A percentile compares a stretch with the other conserved stretches of the same genome.
These are phyloP conservation scores for Siphonodentalium dalli DNA, from an alignment of 2,888 invertebrate genomes.

Conservation along the genomic window DNA sequence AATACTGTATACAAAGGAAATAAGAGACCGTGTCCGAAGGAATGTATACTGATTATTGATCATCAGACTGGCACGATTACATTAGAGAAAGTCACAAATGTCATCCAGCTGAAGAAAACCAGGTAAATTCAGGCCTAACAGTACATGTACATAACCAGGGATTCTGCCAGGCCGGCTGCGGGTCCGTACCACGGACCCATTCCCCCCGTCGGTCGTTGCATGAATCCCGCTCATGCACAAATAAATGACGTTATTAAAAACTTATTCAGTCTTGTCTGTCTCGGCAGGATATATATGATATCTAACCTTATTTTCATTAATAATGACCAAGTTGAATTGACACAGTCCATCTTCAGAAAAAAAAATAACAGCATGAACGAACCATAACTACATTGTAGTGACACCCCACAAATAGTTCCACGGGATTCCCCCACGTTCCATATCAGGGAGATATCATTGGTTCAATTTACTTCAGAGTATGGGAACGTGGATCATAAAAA, in stretches of 20 bases:
- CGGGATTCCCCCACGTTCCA: too few species aligned
- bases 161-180: too few species aligned
- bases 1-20: slow-evolving; percentile 95
- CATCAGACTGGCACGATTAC: slow-evolving; percentile 91
- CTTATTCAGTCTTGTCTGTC: not conserved
- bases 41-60: slow-evolving; percentile 94
- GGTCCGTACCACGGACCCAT: too few species aligned
- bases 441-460: too few species aligned
- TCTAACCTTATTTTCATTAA: not conserved
- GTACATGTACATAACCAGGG: not conserved
- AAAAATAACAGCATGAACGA: too few species aligned
- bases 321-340: too few species aligned
- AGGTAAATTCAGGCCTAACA: slow-evolving; percentile 39
- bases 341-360: too few species aligned
- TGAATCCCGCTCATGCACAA: not conserved
- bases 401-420: too few species aligned
- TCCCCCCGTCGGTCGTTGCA: too few species aligned
- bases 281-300: not conserved
- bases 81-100: slow-evolving; percentile 87
- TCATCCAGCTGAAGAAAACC: slow-evolving; percentile 71
- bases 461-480: too few species aligned
- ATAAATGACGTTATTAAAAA: not conserved
- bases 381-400: not conserved
- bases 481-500: too few species aligned
- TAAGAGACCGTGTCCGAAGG: slow-evolving; percentile 88